Conservation (phyloP, 2,797 vertebrate genomes). For the Podarcis siculus region DNA sequence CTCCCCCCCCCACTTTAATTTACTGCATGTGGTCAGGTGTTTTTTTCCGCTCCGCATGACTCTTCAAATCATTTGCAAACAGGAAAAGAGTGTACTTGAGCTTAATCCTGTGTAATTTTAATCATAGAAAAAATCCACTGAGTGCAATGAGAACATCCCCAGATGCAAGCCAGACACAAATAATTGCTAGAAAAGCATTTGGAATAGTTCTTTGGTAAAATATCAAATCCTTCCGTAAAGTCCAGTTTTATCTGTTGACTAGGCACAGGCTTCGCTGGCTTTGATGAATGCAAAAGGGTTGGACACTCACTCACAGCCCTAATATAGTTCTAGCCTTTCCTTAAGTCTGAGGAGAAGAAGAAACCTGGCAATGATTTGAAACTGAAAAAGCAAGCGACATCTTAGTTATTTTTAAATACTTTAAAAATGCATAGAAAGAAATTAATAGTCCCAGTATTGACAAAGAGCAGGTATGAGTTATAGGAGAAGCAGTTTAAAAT, state of each 20-base stretch:
- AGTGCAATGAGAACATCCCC: not conserved
- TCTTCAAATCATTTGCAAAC: not conserved
- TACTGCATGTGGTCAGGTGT: conserved; percentile 16
- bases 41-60: too few species aligned
- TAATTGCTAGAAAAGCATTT: not conserved
- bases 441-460: not conserved
- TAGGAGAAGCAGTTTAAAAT: not conserved
- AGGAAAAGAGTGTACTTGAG: not conserved
- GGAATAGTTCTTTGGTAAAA: not conserved
- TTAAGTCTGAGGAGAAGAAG: not conserved
- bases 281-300: not conserved
- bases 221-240: not conserved
- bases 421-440: not conserved
- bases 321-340: not conserved
- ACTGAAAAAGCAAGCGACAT: not conserved
- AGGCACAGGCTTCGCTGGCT: accelerated
- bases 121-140: not conserved
- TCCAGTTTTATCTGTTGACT: not conserved
- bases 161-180: not conserved
- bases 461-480: not conserved
- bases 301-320: not conserved
- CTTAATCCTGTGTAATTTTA: not conserved
- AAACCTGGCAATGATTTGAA: not conserved
- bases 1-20: not conserved
- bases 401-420: not conserved